These are phyloP conservation scores for Euura lappo DNA, from an alignment of 1,140 invertebrate genomes.

Conservation along the genomic window DNA sequence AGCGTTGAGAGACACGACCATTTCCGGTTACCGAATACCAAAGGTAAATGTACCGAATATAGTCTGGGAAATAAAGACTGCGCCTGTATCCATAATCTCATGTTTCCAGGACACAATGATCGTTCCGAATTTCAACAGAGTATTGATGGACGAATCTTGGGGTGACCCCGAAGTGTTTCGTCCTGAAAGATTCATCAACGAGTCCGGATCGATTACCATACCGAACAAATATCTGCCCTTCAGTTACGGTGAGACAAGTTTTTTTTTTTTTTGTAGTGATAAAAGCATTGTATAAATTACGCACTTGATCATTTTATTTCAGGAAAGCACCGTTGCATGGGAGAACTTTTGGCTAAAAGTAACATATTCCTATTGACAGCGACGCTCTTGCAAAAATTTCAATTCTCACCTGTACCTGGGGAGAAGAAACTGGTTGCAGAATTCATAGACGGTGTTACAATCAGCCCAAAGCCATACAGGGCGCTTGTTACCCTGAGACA, in stretches of 20 bases:
- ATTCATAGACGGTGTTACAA: conserved; percentile 76
- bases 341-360: conserved; percentile 81
- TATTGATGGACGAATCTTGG: conserved; percentile 76
- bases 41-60: conserved; percentile 62
- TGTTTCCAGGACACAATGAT: conserved; percentile 78
- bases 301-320: conserved; percentile 20
- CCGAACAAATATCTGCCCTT: conserved; percentile 81
- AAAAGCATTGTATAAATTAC: background rate
- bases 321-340: conserved; percentile 85
- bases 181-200: conserved; percentile 78
- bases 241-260: conserved; percentile 65
- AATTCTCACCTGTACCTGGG: conserved; percentile 68
- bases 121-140: conserved; percentile 79
- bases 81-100: background rate
- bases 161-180: conserved; percentile 75
- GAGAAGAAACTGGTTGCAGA: conserved; percentile 68
- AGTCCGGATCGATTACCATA: conserved; percentile 67
- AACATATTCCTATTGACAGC: conserved; percentile 87
- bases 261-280: too few species aligned
- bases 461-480: conserved; percentile 73
- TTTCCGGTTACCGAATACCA: conserved; percentile 77
- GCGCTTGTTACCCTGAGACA: conserved; percentile 66
- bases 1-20: conserved; percentile 71
- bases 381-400: conserved; percentile 79
- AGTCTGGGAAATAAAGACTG: background rate